Conservation (phyloP, 2,113 vertebrate species). For the Gadus chalcogrammus region DNA sequence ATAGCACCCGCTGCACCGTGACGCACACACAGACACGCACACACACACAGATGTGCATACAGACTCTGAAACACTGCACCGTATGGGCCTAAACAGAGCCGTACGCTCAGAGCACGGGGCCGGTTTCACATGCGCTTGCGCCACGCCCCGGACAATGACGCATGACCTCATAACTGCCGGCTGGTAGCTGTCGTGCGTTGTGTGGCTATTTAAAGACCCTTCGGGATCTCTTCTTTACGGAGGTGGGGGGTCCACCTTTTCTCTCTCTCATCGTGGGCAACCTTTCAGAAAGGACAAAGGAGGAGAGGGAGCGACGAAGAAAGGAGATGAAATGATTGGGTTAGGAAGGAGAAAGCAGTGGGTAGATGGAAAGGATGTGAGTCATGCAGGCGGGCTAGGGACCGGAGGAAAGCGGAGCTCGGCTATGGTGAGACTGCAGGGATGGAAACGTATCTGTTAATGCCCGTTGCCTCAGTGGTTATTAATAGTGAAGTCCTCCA, state of each 20-base stretch:
- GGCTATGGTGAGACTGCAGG: no score
- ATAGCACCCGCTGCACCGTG: no score
- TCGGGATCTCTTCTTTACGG: slow-evolving; percentile 23
- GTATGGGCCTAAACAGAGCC: slow-evolving; percentile 24
- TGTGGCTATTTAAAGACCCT: slow-evolving; percentile 56
- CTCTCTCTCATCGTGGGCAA: slow-evolving; percentile 6
- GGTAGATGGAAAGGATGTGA: slow-evolving; percentile 30
- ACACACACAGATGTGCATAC: neutral
- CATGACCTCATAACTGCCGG: no score
- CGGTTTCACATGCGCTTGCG: slow-evolving; percentile 7
- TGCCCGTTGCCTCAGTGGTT: no score
- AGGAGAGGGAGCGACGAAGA: slow-evolving; percentile 9
- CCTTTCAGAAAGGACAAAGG: slow-evolving; percentile 23
- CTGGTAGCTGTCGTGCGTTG: no score
- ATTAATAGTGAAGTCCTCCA: no score
- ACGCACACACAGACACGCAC: no score
- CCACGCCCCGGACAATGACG: no score
- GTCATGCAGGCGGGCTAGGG: slow-evolving; percentile 37
- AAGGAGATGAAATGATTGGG: slow-evolving; percentile 16
- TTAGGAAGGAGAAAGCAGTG: slow-evolving; percentile 17
- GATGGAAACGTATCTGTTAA: no score
- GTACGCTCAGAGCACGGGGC: slow-evolving; percentile 37
- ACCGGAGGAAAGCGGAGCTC: neutral
- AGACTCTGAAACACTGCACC: slow-evolving; percentile 32
- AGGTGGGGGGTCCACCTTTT: slow-evolving; percentile 12